phyloP scores from a whole-genome alignment of 2,888 invertebrate genomes.

The Drosophila prolongata region DNA sequence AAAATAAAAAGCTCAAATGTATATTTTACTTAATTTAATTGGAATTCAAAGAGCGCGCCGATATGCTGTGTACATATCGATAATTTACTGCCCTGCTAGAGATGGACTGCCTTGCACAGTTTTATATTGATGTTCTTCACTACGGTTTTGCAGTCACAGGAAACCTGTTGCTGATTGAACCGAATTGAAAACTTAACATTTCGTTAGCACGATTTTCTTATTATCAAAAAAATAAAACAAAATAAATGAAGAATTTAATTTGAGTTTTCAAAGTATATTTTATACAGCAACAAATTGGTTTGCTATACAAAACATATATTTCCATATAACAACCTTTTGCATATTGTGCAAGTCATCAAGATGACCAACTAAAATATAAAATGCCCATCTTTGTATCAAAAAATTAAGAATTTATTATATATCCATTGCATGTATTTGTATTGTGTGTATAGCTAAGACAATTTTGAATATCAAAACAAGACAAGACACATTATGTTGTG shows the following conservation, averaged over 20 bases:
- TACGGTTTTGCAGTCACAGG: background rate
- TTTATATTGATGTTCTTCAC: background rate
- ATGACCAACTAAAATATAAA: background rate
- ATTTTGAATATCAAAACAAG: conserved; percentile 48
- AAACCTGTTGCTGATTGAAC: background rate
- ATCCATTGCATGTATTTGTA: conserved; percentile 35
- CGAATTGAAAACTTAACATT: no score
- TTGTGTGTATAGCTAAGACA: conserved; percentile 33
- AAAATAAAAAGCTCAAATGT: conserved; percentile 57
- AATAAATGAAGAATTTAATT: no score
- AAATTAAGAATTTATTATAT: conserved; percentile 31
- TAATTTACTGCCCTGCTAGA: background rate
- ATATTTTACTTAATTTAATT: background rate
- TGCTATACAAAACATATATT: no score
- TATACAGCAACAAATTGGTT: no score
- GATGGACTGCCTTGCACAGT: background rate
- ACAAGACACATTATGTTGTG: conserved; percentile 23
- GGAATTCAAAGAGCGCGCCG: background rate
- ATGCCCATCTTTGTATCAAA: conserved; percentile 10
- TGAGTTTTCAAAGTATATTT: no score
- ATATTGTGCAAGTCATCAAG: background rate
- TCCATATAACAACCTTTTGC: no score
- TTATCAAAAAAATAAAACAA: no score
- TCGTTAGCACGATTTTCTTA: no score
- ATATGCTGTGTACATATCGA: background rate